Conservation (phyloP, 2,113 vertebrate genomes). For the Nothocercus julius region DNA sequence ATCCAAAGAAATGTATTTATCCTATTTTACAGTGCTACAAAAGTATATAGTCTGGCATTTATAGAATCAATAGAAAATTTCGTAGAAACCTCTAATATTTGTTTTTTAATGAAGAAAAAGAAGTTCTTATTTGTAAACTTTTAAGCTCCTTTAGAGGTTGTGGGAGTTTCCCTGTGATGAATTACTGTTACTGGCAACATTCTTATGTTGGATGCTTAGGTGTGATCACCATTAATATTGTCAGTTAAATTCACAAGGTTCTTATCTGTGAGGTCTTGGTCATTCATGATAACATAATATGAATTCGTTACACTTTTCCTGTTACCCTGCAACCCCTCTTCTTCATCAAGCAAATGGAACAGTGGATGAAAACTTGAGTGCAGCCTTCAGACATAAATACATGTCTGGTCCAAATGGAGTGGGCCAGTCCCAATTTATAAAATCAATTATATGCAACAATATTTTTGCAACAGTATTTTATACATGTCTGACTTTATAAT, state of each 20-base stretch:
- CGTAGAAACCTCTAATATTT: background rate
- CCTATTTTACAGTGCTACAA: background rate
- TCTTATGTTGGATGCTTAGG: background rate
- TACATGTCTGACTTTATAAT: background rate
- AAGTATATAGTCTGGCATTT: background rate
- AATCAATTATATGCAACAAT: background rate
- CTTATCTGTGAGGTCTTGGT: background rate
- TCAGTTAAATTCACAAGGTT: background rate
- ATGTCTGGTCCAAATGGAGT: background rate
- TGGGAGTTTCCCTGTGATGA: background rate
- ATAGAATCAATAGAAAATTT: background rate
- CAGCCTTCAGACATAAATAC: background rate
- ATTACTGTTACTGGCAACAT: background rate
- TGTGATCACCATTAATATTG: background rate
- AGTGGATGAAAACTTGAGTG: background rate
- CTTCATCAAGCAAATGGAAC: background rate
- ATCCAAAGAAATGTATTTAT: background rate
- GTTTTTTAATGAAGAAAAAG: background rate
- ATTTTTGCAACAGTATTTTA: background rate
- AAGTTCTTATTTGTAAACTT: background rate
- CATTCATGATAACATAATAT: background rate
- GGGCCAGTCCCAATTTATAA: background rate
- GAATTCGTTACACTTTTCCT: background rate
- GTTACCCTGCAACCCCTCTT: background rate
- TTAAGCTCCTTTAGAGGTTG: background rate